A percentile compares a stretch with the other conserved stretches of the same genome.
phyloP scores from a whole-genome alignment of 2,113 vertebrate genomes.

The Chaenocephalus aceratus region DNA sequence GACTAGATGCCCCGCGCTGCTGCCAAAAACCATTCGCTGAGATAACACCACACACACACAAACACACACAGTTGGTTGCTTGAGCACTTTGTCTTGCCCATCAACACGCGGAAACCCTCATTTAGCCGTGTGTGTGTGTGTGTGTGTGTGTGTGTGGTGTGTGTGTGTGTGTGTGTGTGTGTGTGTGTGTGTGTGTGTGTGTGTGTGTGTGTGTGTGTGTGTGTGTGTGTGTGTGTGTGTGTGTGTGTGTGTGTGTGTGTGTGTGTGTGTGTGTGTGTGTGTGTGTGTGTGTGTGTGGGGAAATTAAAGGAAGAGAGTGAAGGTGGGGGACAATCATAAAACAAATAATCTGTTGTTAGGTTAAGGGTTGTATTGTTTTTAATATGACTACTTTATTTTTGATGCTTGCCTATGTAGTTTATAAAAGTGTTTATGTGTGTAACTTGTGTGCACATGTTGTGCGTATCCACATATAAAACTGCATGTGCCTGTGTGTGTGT shows the following conservation, averaged over 20 bases:
- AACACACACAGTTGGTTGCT: slow-evolving; percentile 9
- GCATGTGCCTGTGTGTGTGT: neutral
- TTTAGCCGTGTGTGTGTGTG: slow-evolving; percentile 44
- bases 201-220: slow-evolving; percentile 18
- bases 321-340: slow-evolving; percentile 31
- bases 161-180: no score
- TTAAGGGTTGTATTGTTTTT: slow-evolving; percentile 46
- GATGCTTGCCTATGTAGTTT: slow-evolving; percentile 31
- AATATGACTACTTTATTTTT: slow-evolving; percentile 44
- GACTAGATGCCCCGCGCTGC: slow-evolving; percentile 42
- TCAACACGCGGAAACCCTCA: slow-evolving; percentile 59
- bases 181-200: neutral
- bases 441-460: neutral
- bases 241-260: slow-evolving; percentile 11
- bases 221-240: slow-evolving; percentile 20
- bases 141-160: slow-evolving; percentile 5
- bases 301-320: slow-evolving; percentile 38
- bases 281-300: slow-evolving; percentile 8
- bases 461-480: slow-evolving; percentile 16
- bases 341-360: slow-evolving; percentile 40
- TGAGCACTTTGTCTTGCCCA: slow-evolving; percentile 63
- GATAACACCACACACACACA: slow-evolving; percentile 52
- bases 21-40: slow-evolving; percentile 46
- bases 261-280: slow-evolving; percentile 13
- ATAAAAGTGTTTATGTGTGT: slow-evolving; percentile 3